phyloP scores from a whole-genome alignment of 2,888 invertebrate genomes.

The Anaspis maculata region DNA sequence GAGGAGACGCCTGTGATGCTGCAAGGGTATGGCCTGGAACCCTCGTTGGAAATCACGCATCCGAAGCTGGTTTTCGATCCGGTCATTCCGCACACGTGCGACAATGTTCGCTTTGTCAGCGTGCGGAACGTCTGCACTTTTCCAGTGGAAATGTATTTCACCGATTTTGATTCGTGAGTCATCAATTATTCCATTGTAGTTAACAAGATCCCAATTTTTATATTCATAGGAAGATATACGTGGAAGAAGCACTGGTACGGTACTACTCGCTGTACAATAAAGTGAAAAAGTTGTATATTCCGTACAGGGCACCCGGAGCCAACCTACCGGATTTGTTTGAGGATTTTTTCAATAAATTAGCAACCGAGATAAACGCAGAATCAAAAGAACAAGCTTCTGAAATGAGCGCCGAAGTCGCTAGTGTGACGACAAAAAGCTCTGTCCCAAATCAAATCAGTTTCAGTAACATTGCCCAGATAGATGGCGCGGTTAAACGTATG shows the following conservation, averaged over 20 bases:
- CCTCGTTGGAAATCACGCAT: slow-evolving; percentile 46
- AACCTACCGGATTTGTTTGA: slow-evolving; percentile 29
- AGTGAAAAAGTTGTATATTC: slow-evolving; percentile 36
- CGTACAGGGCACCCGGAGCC: slow-evolving; percentile 33
- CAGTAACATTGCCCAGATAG: too few relatives aligned
- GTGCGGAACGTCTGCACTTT: slow-evolving; percentile 56
- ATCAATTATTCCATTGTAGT: slow-evolving; percentile 1
- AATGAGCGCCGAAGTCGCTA: too few relatives aligned
- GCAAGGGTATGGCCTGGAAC: slow-evolving; percentile 48
- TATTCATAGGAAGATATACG: too few relatives aligned
- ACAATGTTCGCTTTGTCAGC: slow-evolving; percentile 50
- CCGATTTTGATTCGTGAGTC: slow-evolving; percentile 49
- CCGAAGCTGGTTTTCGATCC: slow-evolving; percentile 51
- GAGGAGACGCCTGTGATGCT: slow-evolving; percentile 44
- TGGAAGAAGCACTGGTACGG: slow-evolving; percentile 5
- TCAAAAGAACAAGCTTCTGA: too few relatives aligned
- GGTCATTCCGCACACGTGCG: slow-evolving; percentile 53
- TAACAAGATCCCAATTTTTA: too few relatives aligned
- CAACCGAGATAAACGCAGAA: too few relatives aligned
- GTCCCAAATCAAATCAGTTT: background rate
- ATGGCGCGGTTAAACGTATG: too few relatives aligned
- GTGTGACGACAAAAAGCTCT: background rate
- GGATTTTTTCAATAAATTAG: too few relatives aligned
- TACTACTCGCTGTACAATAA: slow-evolving; percentile 11
- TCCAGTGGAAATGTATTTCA: slow-evolving; percentile 60